phyloP scores from a whole-genome alignment of 2,888 invertebrate species.

The Hydriomena furcata region DNA sequence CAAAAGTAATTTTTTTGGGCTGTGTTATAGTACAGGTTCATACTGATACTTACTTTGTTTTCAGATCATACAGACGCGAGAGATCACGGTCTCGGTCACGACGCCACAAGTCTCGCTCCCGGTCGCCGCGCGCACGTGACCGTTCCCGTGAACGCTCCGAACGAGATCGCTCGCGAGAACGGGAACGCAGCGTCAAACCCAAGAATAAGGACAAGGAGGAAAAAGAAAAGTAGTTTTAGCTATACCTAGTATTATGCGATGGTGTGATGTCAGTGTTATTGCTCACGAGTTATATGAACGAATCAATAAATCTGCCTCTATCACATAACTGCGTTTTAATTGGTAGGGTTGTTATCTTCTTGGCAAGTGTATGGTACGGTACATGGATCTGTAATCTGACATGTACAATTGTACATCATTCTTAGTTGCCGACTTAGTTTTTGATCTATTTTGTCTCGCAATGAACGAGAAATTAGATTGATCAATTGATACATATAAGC shows the following conservation, averaged over 20 bases:
- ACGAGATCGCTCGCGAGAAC: slow-evolving; percentile 60
- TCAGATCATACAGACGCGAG: slow-evolving; percentile 86
- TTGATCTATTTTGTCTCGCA: too few species aligned
- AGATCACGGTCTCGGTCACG: slow-evolving; percentile 87
- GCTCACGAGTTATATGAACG: slow-evolving; percentile 11
- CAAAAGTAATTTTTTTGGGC: too few species aligned
- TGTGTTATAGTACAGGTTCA: too few species aligned
- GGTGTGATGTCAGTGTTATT: slow-evolving; percentile 18
- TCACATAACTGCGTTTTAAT: neutral
- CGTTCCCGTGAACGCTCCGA: slow-evolving; percentile 57
- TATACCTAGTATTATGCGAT: slow-evolving; percentile 14
- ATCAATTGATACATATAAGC: too few species aligned
- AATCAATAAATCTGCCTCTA: slow-evolving; percentile 25
- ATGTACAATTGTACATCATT: too few species aligned
- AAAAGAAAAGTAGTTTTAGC: slow-evolving; percentile 84
- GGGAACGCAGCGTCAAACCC: slow-evolving; percentile 80
- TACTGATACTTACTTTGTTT: neutral
- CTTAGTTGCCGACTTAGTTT: too few species aligned
- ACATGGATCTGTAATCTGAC: too few species aligned
- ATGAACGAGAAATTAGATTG: too few species aligned
- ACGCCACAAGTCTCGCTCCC: slow-evolving; percentile 88
- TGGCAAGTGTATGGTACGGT: too few species aligned
- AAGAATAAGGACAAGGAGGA: slow-evolving; percentile 86
- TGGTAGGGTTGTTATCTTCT: too few species aligned
- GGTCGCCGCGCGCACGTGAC: slow-evolving; percentile 84